A percentile compares a stretch with the other conserved stretches of the same genome.
These are phyloP conservation scores for Neosilurus hyrtlii DNA, from an alignment of 2,797 vertebrate genomes.

Conservation along the genomic window DNA sequence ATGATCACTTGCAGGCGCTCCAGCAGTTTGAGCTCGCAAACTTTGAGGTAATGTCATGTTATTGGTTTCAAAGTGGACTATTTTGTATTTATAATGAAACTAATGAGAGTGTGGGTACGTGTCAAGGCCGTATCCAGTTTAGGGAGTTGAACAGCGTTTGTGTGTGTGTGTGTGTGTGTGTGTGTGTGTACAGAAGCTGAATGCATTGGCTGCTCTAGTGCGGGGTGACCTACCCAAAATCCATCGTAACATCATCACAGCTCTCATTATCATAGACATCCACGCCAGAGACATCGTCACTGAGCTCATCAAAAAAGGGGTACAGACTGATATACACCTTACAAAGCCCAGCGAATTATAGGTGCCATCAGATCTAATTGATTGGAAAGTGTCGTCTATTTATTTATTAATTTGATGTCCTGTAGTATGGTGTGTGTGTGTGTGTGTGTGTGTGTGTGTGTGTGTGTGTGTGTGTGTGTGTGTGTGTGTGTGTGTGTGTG, in stretches of 20 bases:
- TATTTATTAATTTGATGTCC: too few relatives aligned
- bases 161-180: not conserved
- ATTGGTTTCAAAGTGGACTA: not conserved
- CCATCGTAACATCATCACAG: slow-evolving; percentile 85
- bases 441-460: too few relatives aligned
- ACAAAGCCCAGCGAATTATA: not conserved
- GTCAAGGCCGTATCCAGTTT: slow-evolving; percentile 7
- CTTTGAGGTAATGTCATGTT: slow-evolving; percentile 67
- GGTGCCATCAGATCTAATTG: slow-evolving; percentile 5
- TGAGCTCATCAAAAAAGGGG: slow-evolving; percentile 77
- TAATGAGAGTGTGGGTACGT: not conserved
- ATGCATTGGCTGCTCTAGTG: slow-evolving; percentile 80
- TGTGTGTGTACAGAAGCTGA: slow-evolving; percentile 75
- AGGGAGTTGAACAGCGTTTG: not conserved
- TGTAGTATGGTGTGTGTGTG: too few relatives aligned
- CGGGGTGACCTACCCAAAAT: slow-evolving; percentile 78
- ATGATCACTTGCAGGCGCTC: slow-evolving; percentile 70
- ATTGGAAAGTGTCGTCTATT: not conserved
- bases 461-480: too few relatives aligned
- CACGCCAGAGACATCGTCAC: slow-evolving; percentile 86
- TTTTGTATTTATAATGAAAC: not conserved
- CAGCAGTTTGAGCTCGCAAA: slow-evolving; percentile 79
- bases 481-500: too few relatives aligned
- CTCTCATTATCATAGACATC: slow-evolving; percentile 84
- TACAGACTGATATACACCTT: slow-evolving; percentile 8